phyloP scores from a whole-genome alignment of 1,140 invertebrate genomes.

The Neuroterus valhalla region DNA sequence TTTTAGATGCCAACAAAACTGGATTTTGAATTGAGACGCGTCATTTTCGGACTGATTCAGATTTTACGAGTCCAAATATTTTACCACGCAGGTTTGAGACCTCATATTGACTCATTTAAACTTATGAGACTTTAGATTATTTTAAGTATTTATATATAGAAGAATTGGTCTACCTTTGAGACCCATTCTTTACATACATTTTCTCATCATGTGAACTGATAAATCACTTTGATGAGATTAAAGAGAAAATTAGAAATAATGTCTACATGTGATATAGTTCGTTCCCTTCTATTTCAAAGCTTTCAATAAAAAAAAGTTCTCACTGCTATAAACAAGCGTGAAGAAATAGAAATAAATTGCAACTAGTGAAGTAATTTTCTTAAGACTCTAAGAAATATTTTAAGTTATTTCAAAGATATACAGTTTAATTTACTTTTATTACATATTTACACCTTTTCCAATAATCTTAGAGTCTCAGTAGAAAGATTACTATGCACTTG shows the following conservation, averaged over 20 bases:
- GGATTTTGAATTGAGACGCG: too few relatives aligned
- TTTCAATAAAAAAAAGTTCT: slow-evolving; percentile 1
- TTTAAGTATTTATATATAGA: slow-evolving; percentile 8
- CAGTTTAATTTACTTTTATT: background rate
- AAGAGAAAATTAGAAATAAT: background rate
- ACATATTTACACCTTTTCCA: background rate
- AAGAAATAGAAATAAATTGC: background rate
- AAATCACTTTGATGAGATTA: background rate
- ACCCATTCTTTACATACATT: background rate
- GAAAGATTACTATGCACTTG: background rate
- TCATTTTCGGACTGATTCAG: background rate
- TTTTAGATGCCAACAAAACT: background rate
- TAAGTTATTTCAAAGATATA: background rate
- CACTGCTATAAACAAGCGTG: background rate
- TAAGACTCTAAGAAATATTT: background rate
- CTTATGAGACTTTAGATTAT: slow-evolving; percentile 8
- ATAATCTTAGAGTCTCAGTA: background rate
- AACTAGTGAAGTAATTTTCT: slow-evolving; percentile 2
- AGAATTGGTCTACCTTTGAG: background rate
- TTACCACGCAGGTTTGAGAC: background rate
- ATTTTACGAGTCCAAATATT: background rate
- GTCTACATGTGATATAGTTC: slow-evolving; percentile 11
- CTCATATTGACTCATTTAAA: background rate
- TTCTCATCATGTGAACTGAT: background rate
- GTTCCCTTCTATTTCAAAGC: background rate